A percentile compares a stretch with the other conserved stretches of the same genome.
Conservation (phyloP, 2,113 vertebrate genomes). For the Turnix velox region DNA sequence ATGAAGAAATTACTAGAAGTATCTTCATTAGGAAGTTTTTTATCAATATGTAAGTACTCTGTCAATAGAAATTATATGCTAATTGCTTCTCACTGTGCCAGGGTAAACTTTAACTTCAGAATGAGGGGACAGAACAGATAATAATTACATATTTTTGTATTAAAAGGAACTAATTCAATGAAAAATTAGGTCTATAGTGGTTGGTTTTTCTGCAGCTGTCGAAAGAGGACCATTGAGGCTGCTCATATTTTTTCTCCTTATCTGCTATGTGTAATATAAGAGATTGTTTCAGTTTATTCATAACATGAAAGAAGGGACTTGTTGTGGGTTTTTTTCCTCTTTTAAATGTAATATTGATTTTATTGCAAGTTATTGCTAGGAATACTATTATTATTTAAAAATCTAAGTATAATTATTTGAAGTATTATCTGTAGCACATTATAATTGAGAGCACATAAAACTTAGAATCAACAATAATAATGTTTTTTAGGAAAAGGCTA, state of each 20-base stretch:
- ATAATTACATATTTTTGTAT: background rate
- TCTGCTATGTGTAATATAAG: background rate
- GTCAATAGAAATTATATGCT: background rate
- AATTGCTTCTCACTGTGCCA: background rate
- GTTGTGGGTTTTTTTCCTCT: background rate
- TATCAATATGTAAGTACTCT: too few species aligned
- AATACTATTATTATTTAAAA: background rate
- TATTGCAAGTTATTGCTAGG: background rate
- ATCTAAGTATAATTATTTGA: background rate
- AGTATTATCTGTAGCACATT: background rate
- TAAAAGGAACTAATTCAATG: background rate
- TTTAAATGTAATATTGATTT: background rate
- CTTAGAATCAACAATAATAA: background rate
- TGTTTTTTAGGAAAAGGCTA: background rate
- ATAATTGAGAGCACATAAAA: background rate
- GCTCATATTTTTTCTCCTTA: background rate
- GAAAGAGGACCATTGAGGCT: background rate
- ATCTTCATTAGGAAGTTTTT: background rate
- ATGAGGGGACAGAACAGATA: background rate
- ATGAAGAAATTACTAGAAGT: background rate
- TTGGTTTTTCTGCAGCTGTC: background rate
- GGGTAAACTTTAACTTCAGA: background rate
- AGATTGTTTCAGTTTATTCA: background rate
- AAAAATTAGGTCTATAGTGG: background rate
- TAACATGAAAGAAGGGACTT: background rate